Base-by-base conservation (phyloP, 1,140 invertebrate species). In the Drosophila kikkawai region DNA sequence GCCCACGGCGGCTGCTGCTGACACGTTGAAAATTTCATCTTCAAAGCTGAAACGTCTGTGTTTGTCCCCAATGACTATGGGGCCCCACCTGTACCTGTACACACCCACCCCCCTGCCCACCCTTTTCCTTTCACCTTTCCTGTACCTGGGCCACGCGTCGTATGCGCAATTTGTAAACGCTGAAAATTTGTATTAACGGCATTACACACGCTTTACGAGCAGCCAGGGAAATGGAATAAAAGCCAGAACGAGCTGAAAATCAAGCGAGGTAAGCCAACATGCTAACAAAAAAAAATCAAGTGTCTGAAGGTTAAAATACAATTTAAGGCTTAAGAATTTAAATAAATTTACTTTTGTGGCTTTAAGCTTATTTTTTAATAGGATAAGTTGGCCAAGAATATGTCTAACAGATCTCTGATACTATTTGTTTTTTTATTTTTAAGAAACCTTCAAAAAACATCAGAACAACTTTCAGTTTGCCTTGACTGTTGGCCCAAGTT, bases 171-270 rank as follows among this genome's bases (percentile, higher is more conserved):
- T 87, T 88, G 84, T 84, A 80, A 88, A 73, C 77, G 78, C 78
- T 88, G 84, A 87, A 79, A 87, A 87, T 88, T 87, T 79, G 84
- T 80, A 87, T 87, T 87, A 87, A 87, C 84, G 74, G 84, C 69
- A 88, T 87, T 84, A 88, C 80, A 87, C 64, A 79, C 84, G 69
- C 80, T 83, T 87, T 87, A 87, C 77, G 80, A 80, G 77, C 80
- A 88, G 76, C 53, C 73, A 61, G 79, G 50, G 76, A 55, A 44
- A 56, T 44, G 63, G 56, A 51, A 59, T 73, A 56, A 79, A 79
- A 70, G 39, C 63, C 56, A 44, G 53, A 75, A 55, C 57, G 39
- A 57, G 47, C 42, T 36, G 22, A 45, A 39, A 41, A 41, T 29
- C 53, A 42, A 45, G 45, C 56, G n/a, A 37, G 37, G 37, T 45